Evolutionary conservation across 1,140 invertebrate species (phyloP).

Genomic region (Pentalonia nigronervosa): DNA sequence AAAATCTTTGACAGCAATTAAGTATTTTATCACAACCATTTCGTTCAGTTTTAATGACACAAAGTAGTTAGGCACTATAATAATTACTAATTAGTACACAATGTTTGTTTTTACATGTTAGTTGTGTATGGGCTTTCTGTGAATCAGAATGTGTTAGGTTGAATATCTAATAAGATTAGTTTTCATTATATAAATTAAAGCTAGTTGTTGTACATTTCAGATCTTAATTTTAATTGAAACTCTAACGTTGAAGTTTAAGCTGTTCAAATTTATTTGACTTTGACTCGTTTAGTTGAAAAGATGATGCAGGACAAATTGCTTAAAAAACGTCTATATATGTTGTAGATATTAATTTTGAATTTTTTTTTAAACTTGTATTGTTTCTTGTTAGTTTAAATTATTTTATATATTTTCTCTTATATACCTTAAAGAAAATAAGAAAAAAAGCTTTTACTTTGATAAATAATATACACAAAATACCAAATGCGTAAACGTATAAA

Average conservation of each 20-base stretch:
- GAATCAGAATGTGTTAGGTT: background rate
- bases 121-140: background rate
- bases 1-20: background rate
- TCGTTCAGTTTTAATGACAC: background rate
- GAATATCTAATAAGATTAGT: background rate
- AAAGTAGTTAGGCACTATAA: background rate
- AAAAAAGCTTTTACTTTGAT: background rate
- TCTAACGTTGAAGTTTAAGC: background rate
- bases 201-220: background rate
- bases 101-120: background rate
- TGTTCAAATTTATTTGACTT: background rate
- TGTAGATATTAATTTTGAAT: too few relatives aligned
- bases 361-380: too few relatives aligned
- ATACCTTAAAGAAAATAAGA: background rate
- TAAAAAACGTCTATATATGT: too few relatives aligned
- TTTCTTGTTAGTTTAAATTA: too few relatives aligned
- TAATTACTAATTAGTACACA: background rate
- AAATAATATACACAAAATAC: background rate
- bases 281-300: background rate
- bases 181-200: background rate
- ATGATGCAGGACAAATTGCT: too few relatives aligned
- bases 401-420: too few relatives aligned
- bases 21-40: background rate
- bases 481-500: background rate
- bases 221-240: constrained; percentile 5